Evolutionary conservation across 2,797 vertebrate genomes (phyloP), one percentile per base, ranked within the genome.

Genomic region (Darevskia nairensis): DNA sequence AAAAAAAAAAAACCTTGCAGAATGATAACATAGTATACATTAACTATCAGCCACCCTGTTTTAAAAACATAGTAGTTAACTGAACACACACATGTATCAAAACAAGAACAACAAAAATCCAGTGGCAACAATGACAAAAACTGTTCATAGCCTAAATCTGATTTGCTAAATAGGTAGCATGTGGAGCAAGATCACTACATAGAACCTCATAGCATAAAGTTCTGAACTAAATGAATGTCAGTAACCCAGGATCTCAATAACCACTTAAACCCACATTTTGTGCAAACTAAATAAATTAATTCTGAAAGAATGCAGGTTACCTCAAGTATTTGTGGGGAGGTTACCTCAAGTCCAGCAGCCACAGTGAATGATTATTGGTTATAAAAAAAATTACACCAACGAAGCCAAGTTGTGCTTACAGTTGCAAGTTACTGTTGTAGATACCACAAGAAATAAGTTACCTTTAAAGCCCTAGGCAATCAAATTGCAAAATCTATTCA

Each of bases 261-360:
- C 17, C 8, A 76, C 4, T 64, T 80, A 32, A 72, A 81, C 19
- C 32, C 29, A 75, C 4, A 17, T 88, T 84, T 59, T 78, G 44
- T 59, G 50, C 77, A 76, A 29, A 9, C 66, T 4, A 82, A 83
- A 13, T 6, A 55, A 86, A 81, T 50, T 15, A 23, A 7, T 4
- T 29, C 23, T 64, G 8, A 27, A 81, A 17, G 78, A 0, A 25
- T 0, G 0, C 0, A 4, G 68, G 68, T 19, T 71, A 50, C 7
- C 35, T 29, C 4, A 72, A 50, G 2, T 5, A 1, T 80, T 79
- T 59, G 39, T 1, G 0, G 0, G 39, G 11, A 1, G 6, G 0
- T 10, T 2, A 0, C 0, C 46, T 17, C 5, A 59, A 19, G n/a
- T 77, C 19, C 35, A 41, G 6, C 10, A n/a, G 17, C 32, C 8